Evolutionary conservation across 1,140 invertebrate genomes (phyloP).

Genomic region (Chymomyza costata): DNA sequence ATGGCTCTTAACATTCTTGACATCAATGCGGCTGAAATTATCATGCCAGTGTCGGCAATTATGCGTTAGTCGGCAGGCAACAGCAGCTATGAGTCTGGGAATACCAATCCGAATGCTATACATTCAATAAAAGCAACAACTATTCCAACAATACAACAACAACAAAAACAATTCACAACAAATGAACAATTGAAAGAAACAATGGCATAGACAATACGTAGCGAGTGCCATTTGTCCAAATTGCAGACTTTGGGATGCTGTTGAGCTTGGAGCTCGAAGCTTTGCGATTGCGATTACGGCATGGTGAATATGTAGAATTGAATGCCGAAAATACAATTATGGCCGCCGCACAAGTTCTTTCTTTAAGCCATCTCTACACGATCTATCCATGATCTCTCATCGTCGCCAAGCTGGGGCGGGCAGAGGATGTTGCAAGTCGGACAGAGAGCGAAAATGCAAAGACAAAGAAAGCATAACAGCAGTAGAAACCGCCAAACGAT

Average conservation of each 20-base stretch:
- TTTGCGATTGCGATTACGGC: constrained; percentile 17
- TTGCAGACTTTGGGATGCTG: constrained; percentile 21
- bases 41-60: constrained; percentile 60
- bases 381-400: constrained; percentile 22
- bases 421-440: neutral
- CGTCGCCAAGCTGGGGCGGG: neutral
- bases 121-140: constrained; percentile 32
- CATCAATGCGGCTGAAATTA: constrained; percentile 50
- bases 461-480: constrained; percentile 40
- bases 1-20: constrained; percentile 45
- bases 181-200: constrained; percentile 35
- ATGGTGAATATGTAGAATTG: constrained; percentile 41
- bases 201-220: constrained; percentile 28
- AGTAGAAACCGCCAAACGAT: constrained; percentile 2
- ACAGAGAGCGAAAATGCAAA: constrained; percentile 7
- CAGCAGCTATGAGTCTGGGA: neutral
- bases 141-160: constrained; percentile 35
- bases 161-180: constrained; percentile 14
- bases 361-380: constrained; percentile 59
- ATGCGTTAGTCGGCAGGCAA: constrained; percentile 40
- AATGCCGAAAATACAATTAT: constrained; percentile 70
- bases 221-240: constrained; percentile 57
- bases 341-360: too few species aligned
- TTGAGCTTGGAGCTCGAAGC: constrained; percentile 14
- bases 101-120: constrained; percentile 36